These are phyloP conservation scores for Eretmochelys imbricata DNA, from an alignment of 2,113 vertebrate species.

Conservation along the genomic window DNA sequence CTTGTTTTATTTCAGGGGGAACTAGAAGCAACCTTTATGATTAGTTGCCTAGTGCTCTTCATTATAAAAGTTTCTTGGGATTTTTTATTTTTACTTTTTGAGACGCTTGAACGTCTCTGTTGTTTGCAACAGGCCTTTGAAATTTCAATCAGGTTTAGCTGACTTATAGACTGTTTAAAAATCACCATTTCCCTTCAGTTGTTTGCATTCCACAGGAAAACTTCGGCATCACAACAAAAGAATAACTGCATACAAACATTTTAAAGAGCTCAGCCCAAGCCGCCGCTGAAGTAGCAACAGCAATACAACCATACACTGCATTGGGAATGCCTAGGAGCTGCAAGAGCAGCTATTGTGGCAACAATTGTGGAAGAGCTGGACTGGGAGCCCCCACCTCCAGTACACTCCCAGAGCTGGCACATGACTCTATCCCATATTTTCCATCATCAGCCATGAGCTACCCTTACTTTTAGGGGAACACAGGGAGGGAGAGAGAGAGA, in stretches of 20 bases:
- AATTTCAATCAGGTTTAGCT: neutral
- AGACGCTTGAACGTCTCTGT: neutral
- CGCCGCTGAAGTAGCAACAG: neutral
- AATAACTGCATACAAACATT: neutral
- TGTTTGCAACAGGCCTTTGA: neutral
- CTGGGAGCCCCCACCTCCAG: neutral
- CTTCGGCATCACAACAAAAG: neutral
- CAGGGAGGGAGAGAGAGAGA: no score
- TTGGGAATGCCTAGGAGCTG: neutral
- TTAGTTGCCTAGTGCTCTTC: neutral
- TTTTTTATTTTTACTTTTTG: neutral
- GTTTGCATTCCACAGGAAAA: neutral
- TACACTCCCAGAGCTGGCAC: neutral
- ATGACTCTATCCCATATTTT: neutral
- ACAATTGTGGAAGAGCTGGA: neutral
- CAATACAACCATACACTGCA: neutral
- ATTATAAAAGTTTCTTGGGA: neutral
- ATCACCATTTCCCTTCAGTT: neutral
- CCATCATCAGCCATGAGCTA: neutral
- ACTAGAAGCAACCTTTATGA: neutral
- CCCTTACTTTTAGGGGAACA: neutral
- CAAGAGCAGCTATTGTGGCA: neutral
- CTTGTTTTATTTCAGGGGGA: neutral
- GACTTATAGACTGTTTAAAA: neutral
- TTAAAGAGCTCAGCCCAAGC: neutral